Conservation (phyloP, 2,888 invertebrate species). For the Phengaris arion region DNA sequence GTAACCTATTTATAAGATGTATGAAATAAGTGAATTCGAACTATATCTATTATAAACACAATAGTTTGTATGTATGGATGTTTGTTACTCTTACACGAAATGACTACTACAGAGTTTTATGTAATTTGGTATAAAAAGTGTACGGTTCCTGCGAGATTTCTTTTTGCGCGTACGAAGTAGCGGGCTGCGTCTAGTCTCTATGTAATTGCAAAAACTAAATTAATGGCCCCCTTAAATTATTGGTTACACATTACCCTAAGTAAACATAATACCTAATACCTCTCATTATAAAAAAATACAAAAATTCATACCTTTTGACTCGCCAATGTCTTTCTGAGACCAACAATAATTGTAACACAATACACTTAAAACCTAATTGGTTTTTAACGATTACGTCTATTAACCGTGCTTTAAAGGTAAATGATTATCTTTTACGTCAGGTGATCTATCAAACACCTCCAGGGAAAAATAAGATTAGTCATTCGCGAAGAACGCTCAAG, state of each 20-base stretch:
- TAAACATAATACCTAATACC: background rate
- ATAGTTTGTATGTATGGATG: no score
- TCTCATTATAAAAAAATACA: background rate
- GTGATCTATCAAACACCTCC: constrained; percentile 26
- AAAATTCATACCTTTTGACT: background rate
- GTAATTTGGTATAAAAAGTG: no score
- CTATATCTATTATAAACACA: no score
- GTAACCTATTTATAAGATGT: background rate
- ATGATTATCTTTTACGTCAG: constrained; percentile 18
- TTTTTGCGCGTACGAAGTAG: no score
- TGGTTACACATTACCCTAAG: no score
- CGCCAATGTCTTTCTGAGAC: no score
- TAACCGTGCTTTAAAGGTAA: background rate
- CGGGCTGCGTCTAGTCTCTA: no score
- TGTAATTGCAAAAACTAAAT: no score
- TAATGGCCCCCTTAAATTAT: no score
- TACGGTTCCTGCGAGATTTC: no score
- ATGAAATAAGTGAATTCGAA: background rate
- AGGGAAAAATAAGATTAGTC: constrained; percentile 30
- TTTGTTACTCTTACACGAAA: no score
- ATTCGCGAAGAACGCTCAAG: constrained; percentile 20
- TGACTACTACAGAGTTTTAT: no score
- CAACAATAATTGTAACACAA: background rate
- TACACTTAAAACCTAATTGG: background rate
- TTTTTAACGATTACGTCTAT: constrained; percentile 13